phyloP scores from a whole-genome alignment of 1,140 invertebrate species.

The Saccostrea glomerata region DNA sequence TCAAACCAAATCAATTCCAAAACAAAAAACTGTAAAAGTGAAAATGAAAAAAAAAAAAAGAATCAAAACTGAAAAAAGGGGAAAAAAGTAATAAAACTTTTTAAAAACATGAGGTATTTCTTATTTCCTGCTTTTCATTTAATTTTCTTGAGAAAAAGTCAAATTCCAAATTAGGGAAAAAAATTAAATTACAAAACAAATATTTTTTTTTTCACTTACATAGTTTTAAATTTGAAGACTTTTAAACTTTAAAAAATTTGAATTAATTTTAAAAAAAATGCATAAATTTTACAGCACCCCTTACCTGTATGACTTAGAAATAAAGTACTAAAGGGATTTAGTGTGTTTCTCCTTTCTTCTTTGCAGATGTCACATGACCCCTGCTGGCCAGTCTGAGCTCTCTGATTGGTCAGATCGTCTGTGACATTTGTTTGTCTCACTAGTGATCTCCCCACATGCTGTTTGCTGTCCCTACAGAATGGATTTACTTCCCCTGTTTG shows the following conservation, averaged over 20 bases:
- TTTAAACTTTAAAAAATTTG: not conserved
- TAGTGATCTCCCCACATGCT: not conserved
- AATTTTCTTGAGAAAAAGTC: not conserved
- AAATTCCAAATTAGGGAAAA: not conserved
- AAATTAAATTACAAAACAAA: not conserved
- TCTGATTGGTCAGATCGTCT: not conserved
- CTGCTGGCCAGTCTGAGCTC: not conserved
- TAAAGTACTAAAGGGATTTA: not conserved
- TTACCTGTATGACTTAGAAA: slow-evolving; percentile 5
- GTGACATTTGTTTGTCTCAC: slow-evolving; percentile 33
- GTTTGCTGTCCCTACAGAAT: not conserved
- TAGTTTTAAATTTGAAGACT: not conserved
- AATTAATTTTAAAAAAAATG: not conserved
- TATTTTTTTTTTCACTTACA: not conserved
- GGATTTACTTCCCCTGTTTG: not conserved
- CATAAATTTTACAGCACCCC: not conserved
- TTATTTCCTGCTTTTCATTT: not conserved
- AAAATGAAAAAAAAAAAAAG: not conserved
- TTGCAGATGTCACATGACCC: slow-evolving; percentile 6
- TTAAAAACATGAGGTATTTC: not conserved
- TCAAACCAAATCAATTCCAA: too few species aligned
- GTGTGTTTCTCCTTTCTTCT: not conserved
- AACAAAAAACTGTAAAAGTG: not conserved
- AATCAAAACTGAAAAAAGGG: too few species aligned
- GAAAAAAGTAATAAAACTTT: too few species aligned